phyloP scores from a whole-genome alignment of 2,888 invertebrate species.

The Elaeidobius kamerunicus region DNA sequence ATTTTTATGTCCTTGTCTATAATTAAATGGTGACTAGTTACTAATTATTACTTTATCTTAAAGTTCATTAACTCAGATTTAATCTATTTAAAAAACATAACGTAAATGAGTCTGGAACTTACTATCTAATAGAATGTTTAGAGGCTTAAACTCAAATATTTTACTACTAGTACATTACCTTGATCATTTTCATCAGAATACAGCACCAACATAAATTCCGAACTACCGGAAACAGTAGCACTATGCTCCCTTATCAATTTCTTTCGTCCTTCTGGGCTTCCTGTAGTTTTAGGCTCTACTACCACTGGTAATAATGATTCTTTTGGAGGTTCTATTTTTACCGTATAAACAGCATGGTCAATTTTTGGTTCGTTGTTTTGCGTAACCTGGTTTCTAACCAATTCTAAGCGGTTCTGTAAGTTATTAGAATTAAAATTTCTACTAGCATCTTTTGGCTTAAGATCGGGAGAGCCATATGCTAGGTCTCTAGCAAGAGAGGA shows the following conservation, averaged over 20 bases:
- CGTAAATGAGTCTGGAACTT: background rate
- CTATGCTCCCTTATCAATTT: slow-evolving; percentile 42
- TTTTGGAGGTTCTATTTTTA: slow-evolving; percentile 32
- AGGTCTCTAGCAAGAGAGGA: slow-evolving; percentile 53
- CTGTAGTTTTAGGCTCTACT: slow-evolving; percentile 11
- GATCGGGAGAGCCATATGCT: slow-evolving; percentile 54
- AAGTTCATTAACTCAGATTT: background rate
- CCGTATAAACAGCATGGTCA: slow-evolving; percentile 22
- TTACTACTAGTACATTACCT: slow-evolving; percentile 42
- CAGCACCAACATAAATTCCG: slow-evolving; percentile 79
- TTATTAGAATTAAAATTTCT: slow-evolving; percentile 13
- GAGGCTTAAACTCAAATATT: background rate
- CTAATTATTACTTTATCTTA: too few relatives aligned
- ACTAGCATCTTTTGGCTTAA: slow-evolving; percentile 39
- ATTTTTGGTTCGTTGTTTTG: slow-evolving; percentile 31
- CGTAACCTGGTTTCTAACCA: slow-evolving; percentile 32
- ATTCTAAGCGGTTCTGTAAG: slow-evolving; percentile 30
- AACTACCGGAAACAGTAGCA: slow-evolving; percentile 61
- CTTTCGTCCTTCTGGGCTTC: slow-evolving; percentile 33
- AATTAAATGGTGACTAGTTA: too few relatives aligned
- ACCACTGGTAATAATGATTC: slow-evolving; percentile 13
- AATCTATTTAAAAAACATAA: background rate
- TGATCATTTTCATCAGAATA: slow-evolving; percentile 45
- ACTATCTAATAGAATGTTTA: too few relatives aligned
- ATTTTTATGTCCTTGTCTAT: too few relatives aligned